Percentiles rank a stretch among this genome's conserved stretches.
phyloP scores from a whole-genome alignment of 2,113 vertebrate species.

The Nycticorax nycticorax region DNA sequence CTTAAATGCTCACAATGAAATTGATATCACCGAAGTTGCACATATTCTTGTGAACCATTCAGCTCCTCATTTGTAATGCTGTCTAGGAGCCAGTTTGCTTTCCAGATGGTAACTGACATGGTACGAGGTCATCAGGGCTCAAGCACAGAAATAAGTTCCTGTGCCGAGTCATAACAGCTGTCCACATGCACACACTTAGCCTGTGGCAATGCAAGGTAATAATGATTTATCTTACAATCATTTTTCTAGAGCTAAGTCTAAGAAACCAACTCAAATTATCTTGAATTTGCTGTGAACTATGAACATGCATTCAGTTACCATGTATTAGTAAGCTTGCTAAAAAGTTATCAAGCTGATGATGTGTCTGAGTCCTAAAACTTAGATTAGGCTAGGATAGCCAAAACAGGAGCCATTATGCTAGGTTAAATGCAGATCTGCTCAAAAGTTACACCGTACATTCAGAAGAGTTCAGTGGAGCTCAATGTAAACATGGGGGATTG shows the following conservation, averaged over 20 bases:
- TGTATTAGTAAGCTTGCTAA: neutral
- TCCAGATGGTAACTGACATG: neutral
- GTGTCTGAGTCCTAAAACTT: neutral
- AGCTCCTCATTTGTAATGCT: neutral
- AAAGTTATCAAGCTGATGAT: neutral
- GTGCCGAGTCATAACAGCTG: neutral
- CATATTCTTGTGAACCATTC: neutral
- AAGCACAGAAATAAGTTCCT: neutral
- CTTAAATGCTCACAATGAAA: neutral
- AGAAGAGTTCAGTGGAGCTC: neutral
- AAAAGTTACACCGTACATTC: neutral
- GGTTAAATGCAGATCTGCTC: neutral
- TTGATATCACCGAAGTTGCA: neutral
- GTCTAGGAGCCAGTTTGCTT: neutral
- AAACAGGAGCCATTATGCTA: neutral
- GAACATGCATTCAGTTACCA: neutral
- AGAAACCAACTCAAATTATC: neutral
- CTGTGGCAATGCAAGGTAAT: neutral
- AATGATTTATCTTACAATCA: neutral
- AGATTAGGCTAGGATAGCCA: neutral
- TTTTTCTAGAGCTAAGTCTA: neutral
- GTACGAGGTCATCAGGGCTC: neutral
- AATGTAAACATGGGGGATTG: fast-evolving
- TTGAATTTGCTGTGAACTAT: neutral
- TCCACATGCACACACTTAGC: neutral